These are phyloP conservation scores for Psittacara wagleri DNA, from an alignment of 2,113 vertebrate genomes.

Conservation along the genomic window DNA sequence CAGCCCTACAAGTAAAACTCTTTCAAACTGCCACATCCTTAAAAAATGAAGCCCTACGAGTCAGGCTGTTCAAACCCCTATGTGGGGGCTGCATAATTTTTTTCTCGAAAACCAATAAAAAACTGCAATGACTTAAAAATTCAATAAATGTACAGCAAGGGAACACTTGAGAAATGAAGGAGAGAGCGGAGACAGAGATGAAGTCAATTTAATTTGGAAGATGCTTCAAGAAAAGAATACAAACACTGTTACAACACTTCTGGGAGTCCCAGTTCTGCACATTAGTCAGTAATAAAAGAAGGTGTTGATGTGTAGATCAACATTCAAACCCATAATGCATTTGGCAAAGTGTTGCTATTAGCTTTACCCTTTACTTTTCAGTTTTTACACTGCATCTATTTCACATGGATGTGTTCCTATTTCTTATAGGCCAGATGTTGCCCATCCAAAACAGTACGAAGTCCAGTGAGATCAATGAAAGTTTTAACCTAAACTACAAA, in stretches of 20 bases:
- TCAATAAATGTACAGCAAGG: background rate
- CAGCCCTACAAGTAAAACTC: background rate
- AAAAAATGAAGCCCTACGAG: background rate
- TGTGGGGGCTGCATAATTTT: background rate
- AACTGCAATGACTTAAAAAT: constrained; percentile 26
- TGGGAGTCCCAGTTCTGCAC: background rate
- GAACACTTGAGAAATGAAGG: background rate
- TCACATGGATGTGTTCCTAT: background rate
- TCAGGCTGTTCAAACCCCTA: background rate
- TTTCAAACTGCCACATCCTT: constrained; percentile 3
- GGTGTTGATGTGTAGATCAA: background rate
- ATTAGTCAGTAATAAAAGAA: background rate
- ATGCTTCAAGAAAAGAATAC: background rate
- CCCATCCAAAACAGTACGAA: background rate
- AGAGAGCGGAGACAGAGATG: background rate
- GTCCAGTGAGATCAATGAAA: background rate
- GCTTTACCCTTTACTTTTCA: background rate
- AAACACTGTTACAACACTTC: background rate
- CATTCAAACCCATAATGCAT: background rate
- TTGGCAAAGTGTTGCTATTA: background rate
- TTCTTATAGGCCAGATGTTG: background rate
- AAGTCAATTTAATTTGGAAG: constrained; percentile 6
- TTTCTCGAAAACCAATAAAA: background rate
- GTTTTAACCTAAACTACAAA: background rate
- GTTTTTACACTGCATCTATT: background rate